Conservation (phyloP, 2,113 vertebrate genomes). For the Calyptommatus sinebrachiatus region DNA sequence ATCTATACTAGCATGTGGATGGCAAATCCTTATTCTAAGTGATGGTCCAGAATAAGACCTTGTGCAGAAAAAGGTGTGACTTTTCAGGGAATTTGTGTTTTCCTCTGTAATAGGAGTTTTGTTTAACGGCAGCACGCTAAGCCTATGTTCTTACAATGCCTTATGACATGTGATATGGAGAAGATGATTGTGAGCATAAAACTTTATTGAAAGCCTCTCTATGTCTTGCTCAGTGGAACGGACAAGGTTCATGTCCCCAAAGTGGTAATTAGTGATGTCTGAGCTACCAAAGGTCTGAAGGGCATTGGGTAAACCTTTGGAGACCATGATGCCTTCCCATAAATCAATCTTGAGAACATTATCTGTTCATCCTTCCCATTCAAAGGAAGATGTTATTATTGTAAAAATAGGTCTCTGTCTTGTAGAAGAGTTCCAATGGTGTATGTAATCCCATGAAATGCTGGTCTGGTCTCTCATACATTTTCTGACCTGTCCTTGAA, state of each 20-base stretch:
- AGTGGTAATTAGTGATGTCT: conserved; percentile 22
- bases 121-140: conserved; percentile 13
- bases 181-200: not conserved
- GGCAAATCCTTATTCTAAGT: too few species aligned
- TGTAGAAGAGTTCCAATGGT: not conserved
- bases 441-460: not conserved
- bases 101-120: conserved; percentile 37
- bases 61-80: too few species aligned
- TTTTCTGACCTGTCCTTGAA: not conserved
- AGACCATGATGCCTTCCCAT: not conserved
- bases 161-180: fast-evolving
- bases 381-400: not conserved
- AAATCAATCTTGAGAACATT: conserved; percentile 7
- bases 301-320: not conserved
- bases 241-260: not conserved
- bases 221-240: not conserved
- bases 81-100: not conserved
- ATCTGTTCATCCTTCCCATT: not conserved
- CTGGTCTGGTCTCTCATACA: not conserved
- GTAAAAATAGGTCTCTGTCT: not conserved
- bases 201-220: not conserved
- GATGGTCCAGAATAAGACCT: too few species aligned
- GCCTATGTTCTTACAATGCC: fast-evolving
- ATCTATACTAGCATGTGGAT: too few species aligned
- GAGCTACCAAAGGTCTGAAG: not conserved